Evolutionary conservation across 2,888 invertebrate species (phyloP).

Genomic region (Globia sparganii): DNA sequence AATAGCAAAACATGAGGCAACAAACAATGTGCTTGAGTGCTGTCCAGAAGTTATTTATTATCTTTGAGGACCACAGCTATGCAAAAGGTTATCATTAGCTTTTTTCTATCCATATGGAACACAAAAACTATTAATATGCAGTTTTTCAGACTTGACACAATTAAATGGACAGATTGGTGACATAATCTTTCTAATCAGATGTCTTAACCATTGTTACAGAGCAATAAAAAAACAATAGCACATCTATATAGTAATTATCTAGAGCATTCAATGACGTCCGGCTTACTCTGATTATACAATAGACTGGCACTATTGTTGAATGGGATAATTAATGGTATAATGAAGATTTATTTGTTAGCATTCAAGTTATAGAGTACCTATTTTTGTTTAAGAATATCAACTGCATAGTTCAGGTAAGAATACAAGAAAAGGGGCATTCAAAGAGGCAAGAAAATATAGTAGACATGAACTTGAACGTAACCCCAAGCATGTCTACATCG

Average conservation of each 20-base stretch:
- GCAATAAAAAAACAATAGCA: slow-evolving; percentile 48
- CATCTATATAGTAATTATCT: slow-evolving; percentile 41
- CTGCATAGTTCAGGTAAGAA: not conserved
- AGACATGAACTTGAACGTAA: slow-evolving; percentile 42
- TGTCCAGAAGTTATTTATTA: not conserved
- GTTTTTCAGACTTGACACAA: not conserved
- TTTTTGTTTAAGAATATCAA: not conserved
- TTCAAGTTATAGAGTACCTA: slow-evolving; percentile 5
- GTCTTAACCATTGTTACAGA: slow-evolving; percentile 14
- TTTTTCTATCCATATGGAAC: not conserved
- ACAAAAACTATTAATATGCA: not conserved
- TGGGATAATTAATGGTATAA: slow-evolving; percentile 43
- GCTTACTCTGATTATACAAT: slow-evolving; percentile 37
- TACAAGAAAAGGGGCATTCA: not conserved
- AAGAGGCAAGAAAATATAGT: not conserved
- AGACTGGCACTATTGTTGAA: slow-evolving; percentile 36
- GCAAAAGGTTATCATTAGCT: not conserved
- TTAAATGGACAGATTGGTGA: not conserved
- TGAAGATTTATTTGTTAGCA: slow-evolving; percentile 18
- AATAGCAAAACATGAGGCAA: not conserved
- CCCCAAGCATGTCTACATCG: slow-evolving; percentile 15
- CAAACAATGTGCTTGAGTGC: not conserved
- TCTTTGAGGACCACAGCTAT: not conserved
- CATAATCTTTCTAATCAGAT: slow-evolving; percentile 10
- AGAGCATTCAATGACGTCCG: slow-evolving; percentile 3